A percentile compares a stretch with the other conserved stretches of the same genome.
phyloP scores from a whole-genome alignment of 2,113 vertebrate genomes.

The Gopherus flavomarginatus region DNA sequence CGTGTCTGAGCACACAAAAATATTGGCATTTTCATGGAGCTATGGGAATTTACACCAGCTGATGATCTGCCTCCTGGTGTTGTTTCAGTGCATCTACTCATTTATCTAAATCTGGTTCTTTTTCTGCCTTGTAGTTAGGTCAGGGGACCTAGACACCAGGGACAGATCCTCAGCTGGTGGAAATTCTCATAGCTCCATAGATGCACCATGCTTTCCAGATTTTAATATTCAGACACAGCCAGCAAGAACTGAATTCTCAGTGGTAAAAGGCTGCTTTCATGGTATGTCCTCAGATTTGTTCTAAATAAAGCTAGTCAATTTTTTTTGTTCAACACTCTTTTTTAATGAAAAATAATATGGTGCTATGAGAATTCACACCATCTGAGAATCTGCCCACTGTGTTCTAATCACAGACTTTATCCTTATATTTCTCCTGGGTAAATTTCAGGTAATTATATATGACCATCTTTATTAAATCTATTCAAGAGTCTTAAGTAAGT shows the following conservation, averaged over 20 bases:
- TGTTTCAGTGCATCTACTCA: background rate
- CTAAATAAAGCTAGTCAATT: background rate
- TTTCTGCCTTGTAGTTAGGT: background rate
- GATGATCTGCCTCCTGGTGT: background rate
- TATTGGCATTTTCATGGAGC: background rate
- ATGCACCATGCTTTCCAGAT: background rate
- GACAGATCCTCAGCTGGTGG: background rate
- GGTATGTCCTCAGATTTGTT: background rate
- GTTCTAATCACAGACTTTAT: background rate
- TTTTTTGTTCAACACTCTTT: background rate
- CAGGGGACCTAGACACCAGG: background rate
- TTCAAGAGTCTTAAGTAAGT: background rate
- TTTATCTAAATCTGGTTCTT: background rate
- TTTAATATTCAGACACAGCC: background rate
- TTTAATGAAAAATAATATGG: background rate
- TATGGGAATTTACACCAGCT: background rate
- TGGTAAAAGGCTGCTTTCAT: background rate
- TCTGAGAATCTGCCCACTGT: background rate
- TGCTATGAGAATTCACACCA: background rate
- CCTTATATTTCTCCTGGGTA: accelerated
- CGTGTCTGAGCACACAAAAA: background rate
- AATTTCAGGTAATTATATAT: background rate
- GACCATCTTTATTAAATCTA: background rate
- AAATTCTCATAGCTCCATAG: background rate
- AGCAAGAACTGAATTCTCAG: background rate